Conservation (phyloP, 2,888 invertebrate species). For the Abscondita cerata region DNA sequence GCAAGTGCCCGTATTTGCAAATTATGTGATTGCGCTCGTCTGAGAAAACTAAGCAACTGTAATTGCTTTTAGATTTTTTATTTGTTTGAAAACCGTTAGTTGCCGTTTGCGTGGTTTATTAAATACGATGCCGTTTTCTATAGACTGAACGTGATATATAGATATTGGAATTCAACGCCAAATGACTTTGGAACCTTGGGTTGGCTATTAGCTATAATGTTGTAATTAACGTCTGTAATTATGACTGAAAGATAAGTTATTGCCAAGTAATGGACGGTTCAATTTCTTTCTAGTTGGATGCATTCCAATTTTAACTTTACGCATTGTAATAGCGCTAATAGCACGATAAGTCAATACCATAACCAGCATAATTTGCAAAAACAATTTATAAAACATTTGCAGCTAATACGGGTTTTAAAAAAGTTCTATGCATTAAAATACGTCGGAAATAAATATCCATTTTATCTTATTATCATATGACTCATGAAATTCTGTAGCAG, state of each 20-base stretch:
- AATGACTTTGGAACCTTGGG: conserved; percentile 17
- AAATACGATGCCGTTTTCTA: conserved; percentile 17
- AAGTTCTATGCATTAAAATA: conserved; percentile 1
- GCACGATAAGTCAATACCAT: background rate
- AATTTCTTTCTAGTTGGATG: conserved; percentile 7
- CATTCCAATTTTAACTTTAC: conserved; percentile 13
- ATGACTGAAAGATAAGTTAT: conserved; percentile 11
- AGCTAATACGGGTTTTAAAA: conserved; percentile 11
- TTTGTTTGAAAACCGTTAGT: conserved; percentile 18
- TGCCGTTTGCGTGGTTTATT: conserved; percentile 21
- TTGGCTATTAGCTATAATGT: conserved; percentile 22
- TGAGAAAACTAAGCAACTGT: conserved; percentile 29
- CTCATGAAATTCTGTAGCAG: conserved; percentile 41
- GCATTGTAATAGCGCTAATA: background rate
- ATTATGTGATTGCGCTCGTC: conserved; percentile 39
- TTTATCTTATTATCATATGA: conserved; percentile 37
- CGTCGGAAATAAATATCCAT: conserved; percentile 15
- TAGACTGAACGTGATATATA: conserved; percentile 11
- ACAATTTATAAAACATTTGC: too few species aligned
- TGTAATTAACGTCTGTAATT: conserved; percentile 29
- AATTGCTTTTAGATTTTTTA: conserved; percentile 27
- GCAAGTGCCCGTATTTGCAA: conserved; percentile 43
- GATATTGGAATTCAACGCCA: conserved; percentile 18
- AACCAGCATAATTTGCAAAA: background rate
- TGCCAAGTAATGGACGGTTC: conserved; percentile 2